Percentiles rank a stretch among this genome's conserved stretches.
These are phyloP conservation scores for silkworm (Bombyx mori) DNA, from an alignment of 1,140 invertebrate genomes.

Conservation along the genomic window ASM3026992v2 NC_085110.1:4011501-4012000, in stretches of 20 bases:
- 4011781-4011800: not conserved
- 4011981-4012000: constrained; percentile 1
- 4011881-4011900: not conserved
- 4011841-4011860: not conserved
- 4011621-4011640: no score
- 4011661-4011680: not conserved
- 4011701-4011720: no score
- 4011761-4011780: not conserved
- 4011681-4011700: not conserved
- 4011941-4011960: not conserved
- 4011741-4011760: constrained; percentile 1
- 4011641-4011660: no score
- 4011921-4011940: not conserved
- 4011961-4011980: not conserved
- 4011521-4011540: constrained; percentile 25
- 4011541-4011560: constrained; percentile 18
- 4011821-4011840: constrained; percentile 1
- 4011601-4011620: no score
- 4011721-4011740: not conserved
- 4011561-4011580: constrained; percentile 29
- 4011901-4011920: constrained; percentile 1
- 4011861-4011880: not conserved
- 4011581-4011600: constrained; percentile 22
- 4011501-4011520: constrained; percentile 26
- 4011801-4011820: constrained; percentile 1